A percentile compares a stretch with the other conserved stretches of the same genome.
These are phyloP conservation scores for Platyrinchus mystaceus DNA, from an alignment of 2,797 vertebrate genomes.

Conservation along the genomic window DNA sequence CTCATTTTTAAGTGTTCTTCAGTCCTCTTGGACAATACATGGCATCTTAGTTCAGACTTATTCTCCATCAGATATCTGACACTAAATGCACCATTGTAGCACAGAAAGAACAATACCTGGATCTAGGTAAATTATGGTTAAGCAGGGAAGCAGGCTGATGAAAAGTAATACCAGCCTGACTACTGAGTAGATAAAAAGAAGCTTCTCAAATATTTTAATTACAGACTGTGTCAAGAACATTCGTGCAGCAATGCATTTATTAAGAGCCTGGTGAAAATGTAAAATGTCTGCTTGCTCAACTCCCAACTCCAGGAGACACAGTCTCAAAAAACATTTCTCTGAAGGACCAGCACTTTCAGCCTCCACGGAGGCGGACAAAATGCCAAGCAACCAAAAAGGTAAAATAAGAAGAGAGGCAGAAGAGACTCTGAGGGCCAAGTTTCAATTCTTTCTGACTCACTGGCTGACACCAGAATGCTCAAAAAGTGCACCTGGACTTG, in stretches of 20 bases:
- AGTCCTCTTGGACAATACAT: not conserved
- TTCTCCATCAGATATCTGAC: not conserved
- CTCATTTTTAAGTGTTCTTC: not conserved
- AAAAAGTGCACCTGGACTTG: not conserved
- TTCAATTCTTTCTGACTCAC: not conserved
- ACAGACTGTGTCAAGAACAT: not conserved
- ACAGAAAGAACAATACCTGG: not conserved
- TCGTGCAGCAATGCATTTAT: not conserved
- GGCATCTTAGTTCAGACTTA: not conserved
- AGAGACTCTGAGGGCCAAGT: not conserved
- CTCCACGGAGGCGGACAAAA: not conserved
- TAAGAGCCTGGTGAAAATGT: not conserved
- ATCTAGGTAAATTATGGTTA: not conserved
- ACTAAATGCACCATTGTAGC: not conserved
- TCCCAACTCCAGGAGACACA: not conserved
- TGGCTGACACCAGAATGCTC: not conserved
- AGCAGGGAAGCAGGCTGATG: not conserved
- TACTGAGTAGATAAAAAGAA: not conserved
- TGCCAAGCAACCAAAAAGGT: not conserved
- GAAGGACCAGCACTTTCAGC: not conserved
- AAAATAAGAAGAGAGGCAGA: not conserved
- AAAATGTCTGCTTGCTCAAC: not conserved
- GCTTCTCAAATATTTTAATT: not conserved
- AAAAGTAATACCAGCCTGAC: not conserved
- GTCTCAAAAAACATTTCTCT: not conserved